Evolutionary conservation across 2,888 invertebrate genomes (phyloP).

Genomic region (Galeopsomyia nigrocyanea): DNA sequence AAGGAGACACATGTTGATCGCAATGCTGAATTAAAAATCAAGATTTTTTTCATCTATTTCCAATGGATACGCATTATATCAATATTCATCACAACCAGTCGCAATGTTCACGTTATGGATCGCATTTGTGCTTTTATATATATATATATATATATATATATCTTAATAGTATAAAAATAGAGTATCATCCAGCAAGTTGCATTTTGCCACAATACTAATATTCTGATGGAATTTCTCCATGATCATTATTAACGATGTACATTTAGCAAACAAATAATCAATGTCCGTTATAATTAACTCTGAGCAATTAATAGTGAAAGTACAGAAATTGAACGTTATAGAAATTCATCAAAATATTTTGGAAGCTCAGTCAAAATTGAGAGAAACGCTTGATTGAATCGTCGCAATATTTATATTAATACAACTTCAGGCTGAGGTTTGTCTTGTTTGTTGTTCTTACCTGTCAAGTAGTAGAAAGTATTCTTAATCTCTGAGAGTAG

Average conservation of each 20-base stretch:
- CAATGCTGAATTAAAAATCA: slow-evolving; percentile 61
- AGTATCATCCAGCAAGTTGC: too few relatives aligned
- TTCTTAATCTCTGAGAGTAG: not conserved
- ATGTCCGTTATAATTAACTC: not conserved
- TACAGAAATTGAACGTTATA: too few relatives aligned
- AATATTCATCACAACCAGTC: slow-evolving; percentile 4
- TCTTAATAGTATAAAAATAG: too few relatives aligned
- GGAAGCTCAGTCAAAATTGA: not conserved
- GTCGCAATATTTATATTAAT: slow-evolving; percentile 7
- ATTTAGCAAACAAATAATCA: slow-evolving; percentile 6
- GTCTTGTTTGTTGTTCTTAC: slow-evolving; percentile 4
- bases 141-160: too few relatives aligned
- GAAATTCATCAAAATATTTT: not conserved
- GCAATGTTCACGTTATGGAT: not conserved
- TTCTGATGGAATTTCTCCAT: too few relatives aligned
- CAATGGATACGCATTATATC: slow-evolving; percentile 7
- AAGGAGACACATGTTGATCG: slow-evolving; percentile 64
- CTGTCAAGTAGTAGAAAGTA: slow-evolving; percentile 3
- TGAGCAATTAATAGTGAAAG: too few relatives aligned
- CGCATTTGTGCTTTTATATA: slow-evolving; percentile 10
- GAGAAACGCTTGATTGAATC: not conserved
- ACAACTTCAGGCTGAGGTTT: slow-evolving; percentile 23
- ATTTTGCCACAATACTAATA: too few relatives aligned
- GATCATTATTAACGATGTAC: too few relatives aligned
- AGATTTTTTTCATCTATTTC: slow-evolving; percentile 5